Base-by-base conservation (phyloP, 2,113 vertebrate genomes). In the Gopherus flavomarginatus region DNA sequence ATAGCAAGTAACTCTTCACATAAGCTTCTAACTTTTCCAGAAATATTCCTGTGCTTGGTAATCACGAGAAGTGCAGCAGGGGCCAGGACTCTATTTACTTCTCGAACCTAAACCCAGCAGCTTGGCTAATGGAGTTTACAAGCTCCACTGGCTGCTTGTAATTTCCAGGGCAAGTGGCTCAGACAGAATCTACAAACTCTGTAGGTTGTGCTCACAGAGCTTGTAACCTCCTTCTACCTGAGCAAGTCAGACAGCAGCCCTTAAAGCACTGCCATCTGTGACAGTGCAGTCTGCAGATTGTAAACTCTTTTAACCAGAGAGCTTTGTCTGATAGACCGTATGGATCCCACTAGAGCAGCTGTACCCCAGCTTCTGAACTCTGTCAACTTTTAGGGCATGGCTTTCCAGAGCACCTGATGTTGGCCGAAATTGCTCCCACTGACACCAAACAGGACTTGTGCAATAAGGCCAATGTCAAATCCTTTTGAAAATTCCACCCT, bases 311-410 rank as follows among this genome's bases (percentile, higher is more conserved):
- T 13, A 89, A 83, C 2, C 4, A 26, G 50, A 69, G n/a, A 29
- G 2, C 1, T 1, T 6, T 8, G 5, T 10, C 2, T 95, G 57
- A 14, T 0, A 1, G 24, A n/a, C 16, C 21, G 22, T 42, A 50
- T 75, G 47, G 72, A n/a, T 26, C 38, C n/a, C 79, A 31, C 22
- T 57, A 10, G 10, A 31, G 53, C 59, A 65, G 83, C 59, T 8
- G 21, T 1, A 92, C n/a, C 26, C 35, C 44, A 65, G 47, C 8
- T 72, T 72, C n/a, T 72, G 65, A 72, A 38, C 65, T 72, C 19
- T 38, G 19, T 19, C 29, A 52, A 42, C 13, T 29, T 84, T 85
- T 65, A 80, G 16, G 3, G 14, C 1, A 38, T 13, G 13, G 8
- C 54, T 9, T 62, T 17, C 1, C 75, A 79, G 1, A 2, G 31